These are phyloP conservation scores for Zaprionus nigranus DNA, from an alignment of 1,140 invertebrate species.

Conservation along the genomic window DNA sequence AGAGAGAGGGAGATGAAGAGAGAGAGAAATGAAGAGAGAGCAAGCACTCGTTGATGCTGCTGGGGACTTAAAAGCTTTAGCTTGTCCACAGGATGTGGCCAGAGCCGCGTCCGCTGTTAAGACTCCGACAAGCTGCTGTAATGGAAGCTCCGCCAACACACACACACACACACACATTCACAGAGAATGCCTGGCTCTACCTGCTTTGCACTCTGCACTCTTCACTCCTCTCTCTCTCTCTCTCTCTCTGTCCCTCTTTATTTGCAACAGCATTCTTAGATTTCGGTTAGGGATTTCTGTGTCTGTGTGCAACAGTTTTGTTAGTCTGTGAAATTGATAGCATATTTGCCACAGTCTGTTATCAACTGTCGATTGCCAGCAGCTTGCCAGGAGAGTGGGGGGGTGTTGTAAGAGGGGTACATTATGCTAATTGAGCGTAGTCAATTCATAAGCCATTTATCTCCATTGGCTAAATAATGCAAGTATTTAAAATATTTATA, in stretches of 20 bases:
- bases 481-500: constrained; percentile 72
- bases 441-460: constrained; percentile 62
- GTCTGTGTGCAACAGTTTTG: constrained; percentile 17
- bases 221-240: neutral
- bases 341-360: neutral
- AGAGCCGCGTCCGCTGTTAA: constrained; percentile 56
- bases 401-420: neutral
- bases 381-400: too few species aligned
- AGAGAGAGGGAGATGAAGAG: neutral
- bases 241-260: constrained; percentile 14
- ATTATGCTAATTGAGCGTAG: constrained; percentile 45
- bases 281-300: constrained; percentile 21
- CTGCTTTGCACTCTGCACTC: neutral
- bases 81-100: constrained; percentile 75
- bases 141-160: constrained; percentile 50
- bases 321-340: constrained; percentile 21
- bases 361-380: neutral
- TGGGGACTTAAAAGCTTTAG: constrained; percentile 75
- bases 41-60: constrained; percentile 22
- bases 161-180: too few species aligned
- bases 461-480: constrained; percentile 73
- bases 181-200: neutral
- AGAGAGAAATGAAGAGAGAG: neutral
- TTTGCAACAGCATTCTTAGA: constrained; percentile 57
- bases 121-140: constrained; percentile 62